A percentile compares a stretch with the other conserved stretches of the same genome.
phyloP scores from a whole-genome alignment of 2,113 vertebrate genomes.

The Hiodon tergisus region DNA sequence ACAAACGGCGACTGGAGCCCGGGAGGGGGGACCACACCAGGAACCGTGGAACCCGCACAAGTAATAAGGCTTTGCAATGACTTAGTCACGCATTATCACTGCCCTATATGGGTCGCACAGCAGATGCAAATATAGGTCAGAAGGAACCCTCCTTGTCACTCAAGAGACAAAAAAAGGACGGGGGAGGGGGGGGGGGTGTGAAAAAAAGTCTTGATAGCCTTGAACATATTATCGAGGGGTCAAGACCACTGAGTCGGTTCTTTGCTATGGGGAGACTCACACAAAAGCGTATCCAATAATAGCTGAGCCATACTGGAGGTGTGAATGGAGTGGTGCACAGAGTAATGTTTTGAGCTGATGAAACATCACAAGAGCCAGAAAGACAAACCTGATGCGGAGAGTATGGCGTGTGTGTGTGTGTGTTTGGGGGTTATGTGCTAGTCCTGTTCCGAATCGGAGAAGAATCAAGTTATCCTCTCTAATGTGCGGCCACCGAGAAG shows the following conservation, averaged over 20 bases:
- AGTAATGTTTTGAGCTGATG: constrained; percentile 3
- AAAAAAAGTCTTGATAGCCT: background rate
- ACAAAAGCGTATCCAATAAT: constrained; percentile 31
- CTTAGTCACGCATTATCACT: constrained; percentile 47
- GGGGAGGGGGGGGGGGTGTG: constrained; percentile 20
- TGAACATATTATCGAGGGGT: background rate
- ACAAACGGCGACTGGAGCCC: constrained; percentile 21
- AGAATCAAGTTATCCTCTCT: constrained; percentile 20
- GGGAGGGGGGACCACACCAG: background rate
- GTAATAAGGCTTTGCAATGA: constrained; percentile 32
- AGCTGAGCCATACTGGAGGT: background rate
- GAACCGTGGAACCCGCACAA: constrained; percentile 38
- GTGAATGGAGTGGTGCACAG: background rate
- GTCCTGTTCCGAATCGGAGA: constrained; percentile 3
- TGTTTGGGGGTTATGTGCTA: background rate
- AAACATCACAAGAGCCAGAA: background rate
- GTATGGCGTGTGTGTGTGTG: background rate
- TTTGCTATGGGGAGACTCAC: constrained; percentile 28
- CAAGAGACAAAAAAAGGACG: constrained; percentile 45
- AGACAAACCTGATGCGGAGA: background rate
- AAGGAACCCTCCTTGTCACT: constrained; percentile 57
- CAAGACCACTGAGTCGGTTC: background rate
- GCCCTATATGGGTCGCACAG: constrained; percentile 60
- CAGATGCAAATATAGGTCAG: constrained; percentile 67
- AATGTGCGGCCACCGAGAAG: constrained; percentile 22